Evolutionary conservation across 2,797 vertebrate genomes (phyloP).

Genomic region (Oryzias dopingdopingensis): DNA sequence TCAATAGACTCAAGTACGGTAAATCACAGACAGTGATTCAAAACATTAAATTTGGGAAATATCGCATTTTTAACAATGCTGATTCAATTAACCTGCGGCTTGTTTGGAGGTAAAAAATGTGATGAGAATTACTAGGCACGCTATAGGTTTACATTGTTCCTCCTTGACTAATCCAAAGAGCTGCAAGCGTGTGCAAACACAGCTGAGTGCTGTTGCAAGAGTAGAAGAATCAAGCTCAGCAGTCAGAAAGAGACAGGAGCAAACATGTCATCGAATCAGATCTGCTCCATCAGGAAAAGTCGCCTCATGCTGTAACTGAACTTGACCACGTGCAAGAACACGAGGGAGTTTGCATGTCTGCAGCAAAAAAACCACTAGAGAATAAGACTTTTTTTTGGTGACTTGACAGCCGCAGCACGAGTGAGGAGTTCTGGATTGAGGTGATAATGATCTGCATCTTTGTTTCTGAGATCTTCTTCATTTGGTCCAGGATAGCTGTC

Average conservation of each 20-base stretch:
- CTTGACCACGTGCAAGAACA: conserved; percentile 36
- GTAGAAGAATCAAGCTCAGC: conserved; percentile 35
- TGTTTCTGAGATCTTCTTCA: background rate
- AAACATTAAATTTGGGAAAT: no score
- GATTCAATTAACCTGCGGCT: no score
- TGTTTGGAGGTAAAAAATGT: no score
- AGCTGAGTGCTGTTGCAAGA: background rate
- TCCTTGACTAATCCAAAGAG: no score
- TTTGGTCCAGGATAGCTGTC: background rate
- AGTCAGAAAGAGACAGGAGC: conserved; percentile 44
- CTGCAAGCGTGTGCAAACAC: background rate
- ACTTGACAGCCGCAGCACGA: conserved; percentile 1
- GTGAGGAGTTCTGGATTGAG: background rate
- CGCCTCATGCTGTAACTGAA: conserved; percentile 20
- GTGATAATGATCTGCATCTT: background rate
- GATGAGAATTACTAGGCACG: no score
- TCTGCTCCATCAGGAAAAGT: conserved; percentile 28
- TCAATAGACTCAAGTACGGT: no score
- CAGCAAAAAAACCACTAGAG: background rate
- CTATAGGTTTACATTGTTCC: no score
- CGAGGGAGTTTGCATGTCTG: conserved; percentile 2
- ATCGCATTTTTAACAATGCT: no score
- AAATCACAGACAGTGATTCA: no score
- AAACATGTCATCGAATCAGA: conserved; percentile 33
- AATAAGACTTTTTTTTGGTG: background rate